Percentiles rank a stretch among this genome's conserved stretches.
phyloP scores from a whole-genome alignment of 2,797 vertebrate species.

The Microtus californicus region DNA sequence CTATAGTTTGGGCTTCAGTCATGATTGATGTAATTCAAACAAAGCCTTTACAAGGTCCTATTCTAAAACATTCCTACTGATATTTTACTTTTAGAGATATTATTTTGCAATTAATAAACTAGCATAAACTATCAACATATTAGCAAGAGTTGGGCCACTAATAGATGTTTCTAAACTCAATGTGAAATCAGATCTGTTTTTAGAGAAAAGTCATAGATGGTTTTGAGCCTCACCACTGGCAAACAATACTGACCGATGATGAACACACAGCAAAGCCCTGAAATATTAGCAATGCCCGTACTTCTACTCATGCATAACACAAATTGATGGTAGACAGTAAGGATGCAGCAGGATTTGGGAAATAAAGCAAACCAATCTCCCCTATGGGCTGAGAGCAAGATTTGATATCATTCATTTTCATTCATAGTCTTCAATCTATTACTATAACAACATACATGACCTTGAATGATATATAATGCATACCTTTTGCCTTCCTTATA shows the following conservation, averaged over 20 bases:
- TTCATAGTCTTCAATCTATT: not conserved
- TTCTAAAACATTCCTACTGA: constrained; percentile 46
- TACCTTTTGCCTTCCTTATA: not conserved
- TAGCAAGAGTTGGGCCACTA: not conserved
- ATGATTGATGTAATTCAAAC: not conserved
- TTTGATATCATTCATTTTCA: not conserved
- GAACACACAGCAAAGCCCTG: not conserved
- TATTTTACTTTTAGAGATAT: constrained; percentile 38
- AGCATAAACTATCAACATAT: not conserved
- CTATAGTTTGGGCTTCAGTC: not conserved
- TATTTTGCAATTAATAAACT: constrained; percentile 39
- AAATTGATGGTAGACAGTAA: not conserved
- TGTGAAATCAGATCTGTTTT: not conserved
- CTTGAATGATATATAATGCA: too few relatives aligned
- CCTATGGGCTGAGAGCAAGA: not conserved
- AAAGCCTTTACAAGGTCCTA: not conserved
- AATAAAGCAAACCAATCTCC: not conserved
- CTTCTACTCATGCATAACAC: not conserved
- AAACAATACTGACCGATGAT: not conserved
- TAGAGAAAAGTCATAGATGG: not conserved
- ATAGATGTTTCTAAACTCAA: not conserved
- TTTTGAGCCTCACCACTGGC: not conserved
- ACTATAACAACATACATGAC: not conserved
- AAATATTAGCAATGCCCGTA: not conserved
- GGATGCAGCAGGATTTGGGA: not conserved